These are phyloP conservation scores for Platichthys stellatus DNA, from an alignment of 2,113 vertebrate genomes.

Conservation along the genomic window DNA sequence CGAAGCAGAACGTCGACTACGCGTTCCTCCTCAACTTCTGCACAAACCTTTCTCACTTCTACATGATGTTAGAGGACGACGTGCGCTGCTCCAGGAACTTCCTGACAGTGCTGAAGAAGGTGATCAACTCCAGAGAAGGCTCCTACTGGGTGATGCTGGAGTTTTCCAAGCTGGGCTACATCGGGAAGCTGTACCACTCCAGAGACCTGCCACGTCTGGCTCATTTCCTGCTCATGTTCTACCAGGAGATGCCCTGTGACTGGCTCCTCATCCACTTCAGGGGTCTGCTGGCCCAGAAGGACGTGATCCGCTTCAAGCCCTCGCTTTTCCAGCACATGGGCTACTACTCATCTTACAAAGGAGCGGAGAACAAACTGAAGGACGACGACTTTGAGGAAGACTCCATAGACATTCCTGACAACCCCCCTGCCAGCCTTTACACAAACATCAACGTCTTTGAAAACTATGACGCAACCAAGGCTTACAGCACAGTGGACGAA, in stretches of 20 bases:
- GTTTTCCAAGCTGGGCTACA: slow-evolving; percentile 98
- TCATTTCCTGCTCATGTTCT: slow-evolving; percentile 98
- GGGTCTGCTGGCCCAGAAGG: slow-evolving; percentile 93
- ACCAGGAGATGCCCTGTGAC: slow-evolving; percentile 99
- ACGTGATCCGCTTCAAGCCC: slow-evolving; percentile 93
- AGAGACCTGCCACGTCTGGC: slow-evolving; percentile 90
- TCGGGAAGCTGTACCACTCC: slow-evolving; percentile 95
- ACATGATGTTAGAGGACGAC: slow-evolving; percentile 98
- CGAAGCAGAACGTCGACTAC: slow-evolving; percentile 97
- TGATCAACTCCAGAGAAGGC: slow-evolving; percentile 93
- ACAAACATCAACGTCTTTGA: slow-evolving; percentile 98
- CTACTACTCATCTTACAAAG: slow-evolving; percentile 98
- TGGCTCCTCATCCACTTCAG: slow-evolving; percentile 97
- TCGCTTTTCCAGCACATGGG: slow-evolving; percentile 99
- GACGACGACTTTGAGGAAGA: slow-evolving; percentile 99
- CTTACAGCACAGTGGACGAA: slow-evolving; percentile 94
- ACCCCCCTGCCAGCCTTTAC: slow-evolving; percentile 91
- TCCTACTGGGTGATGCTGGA: slow-evolving; percentile 98
- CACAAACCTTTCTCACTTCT: slow-evolving; percentile 97
- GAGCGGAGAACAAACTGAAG: slow-evolving; percentile 96
- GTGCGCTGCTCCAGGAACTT: slow-evolving; percentile 97
- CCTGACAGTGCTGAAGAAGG: slow-evolving; percentile 96
- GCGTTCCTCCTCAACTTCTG: slow-evolving; percentile 93
- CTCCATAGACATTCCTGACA: slow-evolving; percentile 94
- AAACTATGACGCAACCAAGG: slow-evolving; percentile 93